Evolutionary conservation across 2,113 vertebrate genomes (phyloP), one percentile per base, ranked within the genome.

Genomic region (Limanda limanda): DNA sequence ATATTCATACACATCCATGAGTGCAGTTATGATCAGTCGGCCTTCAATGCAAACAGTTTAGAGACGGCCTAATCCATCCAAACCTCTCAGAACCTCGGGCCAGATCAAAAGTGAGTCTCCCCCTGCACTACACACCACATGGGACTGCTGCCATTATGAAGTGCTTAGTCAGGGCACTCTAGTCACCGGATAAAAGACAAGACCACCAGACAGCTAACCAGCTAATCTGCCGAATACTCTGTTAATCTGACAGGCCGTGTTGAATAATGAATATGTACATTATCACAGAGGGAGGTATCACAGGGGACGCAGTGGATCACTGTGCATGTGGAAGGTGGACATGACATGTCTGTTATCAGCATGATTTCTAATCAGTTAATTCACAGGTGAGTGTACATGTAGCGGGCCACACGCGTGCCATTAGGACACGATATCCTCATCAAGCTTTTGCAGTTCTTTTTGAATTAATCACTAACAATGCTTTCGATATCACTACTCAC

Each of bases 241-340:
- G 66, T 64, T 91, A 86, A 91, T 91, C 88, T 88, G 79, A 86
- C 80, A 84, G 65, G 55, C 72, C 45, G 2, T 24, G 58, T 81
- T 89, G 77, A 89, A 92, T 87, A 89, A 91, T 89, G 83, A 87
- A 88, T 85, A 76, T 79, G 78, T 86, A 84, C 67, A 90, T 87
- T 85, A 92, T 84, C 74, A 81, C 81, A 78, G 79, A 74, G 86
- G 84, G 69, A 79, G 83, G 61, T 58, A 82, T 80, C 83, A 45
- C 68, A 52, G 51, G 82, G 78, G 79, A 84, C 9, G 1, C 59
- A 9, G 21, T 14, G 72, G 71, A 75, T 84, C 85, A 58, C 76
- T 80, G 78, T 82, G 48, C 42, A 58, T 75, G 78, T 60, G 72
- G 63, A 60, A 69, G 80, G 65, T 72, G 63, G 58, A 88, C 85